These are phyloP conservation scores for Tylochromis polylepis DNA, from an alignment of 2,113 vertebrate species.

Conservation along the genomic window DNA sequence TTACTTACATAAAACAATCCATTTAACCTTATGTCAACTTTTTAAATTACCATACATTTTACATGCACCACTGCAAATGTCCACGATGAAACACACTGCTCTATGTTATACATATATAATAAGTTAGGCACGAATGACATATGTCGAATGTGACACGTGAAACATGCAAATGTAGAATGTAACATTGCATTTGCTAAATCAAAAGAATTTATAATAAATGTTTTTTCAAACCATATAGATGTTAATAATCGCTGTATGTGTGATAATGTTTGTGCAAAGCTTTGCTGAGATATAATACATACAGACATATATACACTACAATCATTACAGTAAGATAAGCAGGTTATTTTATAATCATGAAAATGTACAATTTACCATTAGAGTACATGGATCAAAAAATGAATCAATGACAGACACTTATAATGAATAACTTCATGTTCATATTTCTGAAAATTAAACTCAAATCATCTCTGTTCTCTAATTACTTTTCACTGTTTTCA, in stretches of 20 bases:
- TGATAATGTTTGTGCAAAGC: not conserved
- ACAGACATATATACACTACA: not conserved
- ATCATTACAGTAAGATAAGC: not conserved
- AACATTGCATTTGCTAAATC: not conserved
- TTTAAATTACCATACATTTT: not conserved
- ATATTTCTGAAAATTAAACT: not conserved
- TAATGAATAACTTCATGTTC: not conserved
- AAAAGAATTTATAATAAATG: not conserved
- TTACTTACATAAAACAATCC: not conserved
- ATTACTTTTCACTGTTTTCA: not conserved
- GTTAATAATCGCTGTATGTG: not conserved
- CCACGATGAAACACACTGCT: not conserved
- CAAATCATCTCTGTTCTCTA: not conserved
- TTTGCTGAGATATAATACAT: not conserved
- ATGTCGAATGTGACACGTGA: not conserved
- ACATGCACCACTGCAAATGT: not conserved
- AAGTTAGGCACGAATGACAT: not conserved
- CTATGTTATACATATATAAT: not conserved
- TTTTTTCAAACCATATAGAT: not conserved
- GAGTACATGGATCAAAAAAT: not conserved
- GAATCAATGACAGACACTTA: not conserved
- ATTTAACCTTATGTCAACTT: not conserved
- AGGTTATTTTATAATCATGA: not conserved
- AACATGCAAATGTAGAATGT: not conserved
- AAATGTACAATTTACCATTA: not conserved